A percentile compares a stretch with the other conserved stretches of the same genome.
These are phyloP conservation scores for Melanotaenia trifasciata DNA, from an alignment of 2,797 vertebrate genomes.

Conservation along the genomic window DNA sequence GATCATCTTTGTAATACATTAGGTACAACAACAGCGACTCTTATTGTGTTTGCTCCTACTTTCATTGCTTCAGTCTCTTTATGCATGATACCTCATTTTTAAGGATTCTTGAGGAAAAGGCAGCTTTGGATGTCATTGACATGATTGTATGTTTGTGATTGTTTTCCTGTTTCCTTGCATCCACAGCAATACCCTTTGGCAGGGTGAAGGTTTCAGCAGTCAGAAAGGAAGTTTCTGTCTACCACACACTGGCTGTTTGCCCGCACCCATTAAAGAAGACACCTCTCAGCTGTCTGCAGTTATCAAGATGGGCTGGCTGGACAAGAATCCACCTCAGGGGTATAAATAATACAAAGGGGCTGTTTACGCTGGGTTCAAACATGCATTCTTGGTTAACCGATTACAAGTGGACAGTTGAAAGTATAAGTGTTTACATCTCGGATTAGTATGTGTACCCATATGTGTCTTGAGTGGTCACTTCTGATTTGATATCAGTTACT, in stretches of 20 bases:
- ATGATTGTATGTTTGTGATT: not conserved
- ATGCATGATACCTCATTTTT: not conserved
- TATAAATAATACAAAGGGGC: constrained; percentile 64
- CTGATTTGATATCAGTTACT: no score
- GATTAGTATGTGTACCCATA: not conserved
- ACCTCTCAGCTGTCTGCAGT: constrained; percentile 69
- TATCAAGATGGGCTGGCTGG: constrained; percentile 92
- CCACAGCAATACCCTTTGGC: constrained; percentile 61
- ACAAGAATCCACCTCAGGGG: constrained; percentile 96
- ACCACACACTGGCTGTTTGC: constrained; percentile 37
- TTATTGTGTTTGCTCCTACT: not conserved
- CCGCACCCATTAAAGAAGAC: constrained; percentile 61
- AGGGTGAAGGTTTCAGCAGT: constrained; percentile 51
- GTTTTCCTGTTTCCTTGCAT: constrained; percentile 13
- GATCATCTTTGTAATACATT: no score
- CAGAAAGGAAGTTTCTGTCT: constrained; percentile 70
- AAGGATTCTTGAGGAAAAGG: not conserved
- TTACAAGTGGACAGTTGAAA: not conserved
- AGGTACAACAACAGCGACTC: no score
- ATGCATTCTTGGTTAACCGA: not conserved
- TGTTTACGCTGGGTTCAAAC: not conserved
- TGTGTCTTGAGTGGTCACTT: not conserved
- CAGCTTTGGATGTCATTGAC: not conserved
- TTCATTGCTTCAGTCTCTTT: not conserved
- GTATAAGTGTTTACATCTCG: not conserved